A percentile compares a stretch with the other conserved stretches of the same genome.
Evolutionary conservation across 1,140 invertebrate genomes (phyloP).

Genomic region (Tribolium castaneum): DNA sequence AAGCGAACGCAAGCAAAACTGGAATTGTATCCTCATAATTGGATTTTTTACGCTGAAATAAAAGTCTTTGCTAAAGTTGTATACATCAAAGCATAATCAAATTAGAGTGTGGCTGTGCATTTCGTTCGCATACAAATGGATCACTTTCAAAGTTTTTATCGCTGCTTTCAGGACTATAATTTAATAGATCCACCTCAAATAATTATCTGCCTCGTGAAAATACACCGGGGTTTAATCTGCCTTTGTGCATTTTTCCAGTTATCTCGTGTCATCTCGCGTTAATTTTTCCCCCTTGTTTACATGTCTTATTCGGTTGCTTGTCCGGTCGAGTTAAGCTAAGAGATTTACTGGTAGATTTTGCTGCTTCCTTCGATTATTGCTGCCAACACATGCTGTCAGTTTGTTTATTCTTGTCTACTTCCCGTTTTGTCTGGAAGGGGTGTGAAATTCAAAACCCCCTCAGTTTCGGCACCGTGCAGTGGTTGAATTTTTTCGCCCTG

Average conservation of each 20-base stretch:
- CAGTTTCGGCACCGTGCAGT: background rate
- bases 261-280: background rate
- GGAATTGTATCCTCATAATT: slow-evolving; percentile 4
- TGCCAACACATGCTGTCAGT: slow-evolving; percentile 4
- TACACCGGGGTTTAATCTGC: slow-evolving; percentile 12
- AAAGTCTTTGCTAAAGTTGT: slow-evolving; percentile 26
- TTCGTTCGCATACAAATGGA: slow-evolving; percentile 15
- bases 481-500: background rate
- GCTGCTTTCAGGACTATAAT: slow-evolving; percentile 8
- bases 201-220: slow-evolving; percentile 4
- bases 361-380: slow-evolving; percentile 15
- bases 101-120: slow-evolving; percentile 24
- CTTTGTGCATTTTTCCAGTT: background rate
- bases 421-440: background rate
- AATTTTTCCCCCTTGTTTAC: background rate
- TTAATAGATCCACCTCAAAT: slow-evolving; percentile 21
- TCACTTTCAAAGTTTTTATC: slow-evolving; percentile 17
- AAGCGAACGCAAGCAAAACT: background rate
- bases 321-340: background rate
- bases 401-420: slow-evolving; percentile 27
- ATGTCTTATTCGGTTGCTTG: background rate
- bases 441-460: background rate
- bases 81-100: slow-evolving; percentile 19
- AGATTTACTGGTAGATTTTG: background rate
- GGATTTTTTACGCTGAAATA: slow-evolving; percentile 15